Evolutionary conservation across 2,888 invertebrate genomes (phyloP).

Genomic region (Timema cristinae): DNA sequence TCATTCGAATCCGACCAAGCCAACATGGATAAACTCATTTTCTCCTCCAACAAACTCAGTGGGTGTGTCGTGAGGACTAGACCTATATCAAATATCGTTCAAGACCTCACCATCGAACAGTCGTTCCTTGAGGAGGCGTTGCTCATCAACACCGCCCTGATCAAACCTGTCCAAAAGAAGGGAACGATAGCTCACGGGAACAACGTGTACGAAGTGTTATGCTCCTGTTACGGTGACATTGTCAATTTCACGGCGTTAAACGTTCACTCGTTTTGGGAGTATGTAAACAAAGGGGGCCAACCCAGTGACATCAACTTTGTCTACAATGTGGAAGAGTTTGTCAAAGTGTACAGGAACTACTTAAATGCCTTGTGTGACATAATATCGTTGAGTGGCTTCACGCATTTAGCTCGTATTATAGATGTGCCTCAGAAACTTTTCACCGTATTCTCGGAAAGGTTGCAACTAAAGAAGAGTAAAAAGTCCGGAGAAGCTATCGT

Average conservation of each 20-base stretch:
- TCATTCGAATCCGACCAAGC: too few relatives aligned
- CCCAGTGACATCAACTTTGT: slow-evolving; percentile 65
- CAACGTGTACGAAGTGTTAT: slow-evolving; percentile 60
- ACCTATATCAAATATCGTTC: slow-evolving; percentile 22
- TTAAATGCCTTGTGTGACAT: slow-evolving; percentile 67
- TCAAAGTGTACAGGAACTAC: slow-evolving; percentile 67
- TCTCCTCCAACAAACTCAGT: slow-evolving; percentile 24
- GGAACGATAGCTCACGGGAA: slow-evolving; percentile 54
- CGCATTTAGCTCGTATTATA: slow-evolving; percentile 59
- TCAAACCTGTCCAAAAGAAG: slow-evolving; percentile 63
- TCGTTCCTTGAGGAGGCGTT: slow-evolving; percentile 66
- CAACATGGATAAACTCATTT: slow-evolving; percentile 22
- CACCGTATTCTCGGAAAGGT: slow-evolving; percentile 55
- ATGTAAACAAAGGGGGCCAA: slow-evolving; percentile 60
- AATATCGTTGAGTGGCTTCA: slow-evolving; percentile 66
- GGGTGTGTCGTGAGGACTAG: slow-evolving; percentile 18
- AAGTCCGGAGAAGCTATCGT: slow-evolving; percentile 43
- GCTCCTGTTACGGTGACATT: slow-evolving; percentile 64
- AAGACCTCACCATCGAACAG: slow-evolving; percentile 44
- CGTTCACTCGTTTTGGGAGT: slow-evolving; percentile 58
- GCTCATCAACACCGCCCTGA: slow-evolving; percentile 56
- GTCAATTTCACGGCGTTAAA: slow-evolving; percentile 64
- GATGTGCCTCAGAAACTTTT: slow-evolving; percentile 56
- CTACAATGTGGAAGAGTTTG: slow-evolving; percentile 66
- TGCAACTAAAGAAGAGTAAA: slow-evolving; percentile 53